phyloP scores from a whole-genome alignment of 1,140 invertebrate genomes.

The Nasonia vitripennis region DNA sequence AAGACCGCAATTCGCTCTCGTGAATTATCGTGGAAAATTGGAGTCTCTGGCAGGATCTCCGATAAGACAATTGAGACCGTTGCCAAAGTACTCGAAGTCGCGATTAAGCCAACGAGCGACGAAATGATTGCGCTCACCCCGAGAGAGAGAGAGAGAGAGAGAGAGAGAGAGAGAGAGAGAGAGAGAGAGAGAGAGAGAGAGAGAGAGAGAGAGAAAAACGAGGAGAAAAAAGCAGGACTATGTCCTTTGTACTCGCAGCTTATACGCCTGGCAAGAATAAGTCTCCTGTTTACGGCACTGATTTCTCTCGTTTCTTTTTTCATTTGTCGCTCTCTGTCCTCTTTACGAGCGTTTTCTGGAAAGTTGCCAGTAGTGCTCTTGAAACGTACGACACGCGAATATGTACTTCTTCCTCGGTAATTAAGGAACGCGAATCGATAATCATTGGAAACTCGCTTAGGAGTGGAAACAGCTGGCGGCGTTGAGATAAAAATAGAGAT shows the following conservation, averaged over 20 bases:
- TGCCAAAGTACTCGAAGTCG: background rate
- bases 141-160: no score
- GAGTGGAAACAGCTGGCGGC: background rate
- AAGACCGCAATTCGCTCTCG: background rate
- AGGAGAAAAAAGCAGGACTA: background rate
- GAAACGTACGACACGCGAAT: conserved; percentile 53
- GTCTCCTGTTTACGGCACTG: conserved; percentile 26
- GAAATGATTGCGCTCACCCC: background rate
- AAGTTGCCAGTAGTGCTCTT: conserved; percentile 36
- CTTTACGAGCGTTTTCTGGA: conserved; percentile 36
- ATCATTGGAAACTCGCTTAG: conserved; percentile 41
- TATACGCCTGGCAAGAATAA: background rate
- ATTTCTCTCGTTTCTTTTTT: conserved; percentile 26
- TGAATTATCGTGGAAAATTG: background rate
- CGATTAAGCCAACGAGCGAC: background rate
- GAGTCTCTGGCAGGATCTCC: background rate
- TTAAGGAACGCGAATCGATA: conserved; percentile 43
- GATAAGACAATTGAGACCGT: background rate
- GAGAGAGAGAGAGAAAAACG: no score
- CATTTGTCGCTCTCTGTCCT: background rate
- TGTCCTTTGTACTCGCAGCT: background rate
- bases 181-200: no score
- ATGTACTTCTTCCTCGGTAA: conserved; percentile 44
- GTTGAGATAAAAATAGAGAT: background rate
- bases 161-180: no score